Percentiles rank a stretch among this genome's conserved stretches.
Evolutionary conservation across 2,797 vertebrate genomes (phyloP).

Genomic region (Leptatherina wallacei): DNA sequence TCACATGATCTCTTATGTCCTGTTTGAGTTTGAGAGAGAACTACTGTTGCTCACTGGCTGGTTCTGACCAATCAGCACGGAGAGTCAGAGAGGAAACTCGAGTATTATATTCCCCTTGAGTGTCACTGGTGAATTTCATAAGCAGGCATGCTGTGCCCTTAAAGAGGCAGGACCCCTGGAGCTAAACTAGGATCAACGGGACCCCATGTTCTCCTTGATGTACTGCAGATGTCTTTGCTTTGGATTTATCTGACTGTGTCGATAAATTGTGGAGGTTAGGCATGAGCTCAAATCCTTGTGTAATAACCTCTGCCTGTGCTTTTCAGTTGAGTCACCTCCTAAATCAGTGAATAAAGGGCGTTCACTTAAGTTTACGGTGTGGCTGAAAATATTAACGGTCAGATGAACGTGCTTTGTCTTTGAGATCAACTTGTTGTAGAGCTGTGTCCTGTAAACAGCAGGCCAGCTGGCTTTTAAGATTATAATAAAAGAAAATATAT

Average conservation of each 20-base stretch:
- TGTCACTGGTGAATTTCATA: conserved; percentile 57
- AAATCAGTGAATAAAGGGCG: conserved; percentile 47
- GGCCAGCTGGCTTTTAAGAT: conserved; percentile 18
- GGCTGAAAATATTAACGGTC: conserved; percentile 47
- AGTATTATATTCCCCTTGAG: conserved; percentile 39
- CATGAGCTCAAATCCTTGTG: conserved; percentile 7
- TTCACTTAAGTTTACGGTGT: conserved; percentile 40
- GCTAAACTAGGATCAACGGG: conserved; percentile 27
- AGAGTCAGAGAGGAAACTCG: conserved; percentile 50
- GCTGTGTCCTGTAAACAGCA: conserved; percentile 24
- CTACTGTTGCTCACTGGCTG: conserved; percentile 49
- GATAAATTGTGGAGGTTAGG: conserved; percentile 20
- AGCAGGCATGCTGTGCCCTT: conserved; percentile 38
- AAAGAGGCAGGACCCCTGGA: conserved; percentile 53
- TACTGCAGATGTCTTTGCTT: conserved; percentile 40
- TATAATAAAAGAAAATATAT: conserved; percentile 26
- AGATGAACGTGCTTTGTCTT: conserved; percentile 37
- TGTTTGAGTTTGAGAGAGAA: conserved; percentile 61
- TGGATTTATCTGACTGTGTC: neutral
- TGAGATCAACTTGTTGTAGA: conserved; percentile 18
- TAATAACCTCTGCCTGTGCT: conserved; percentile 33
- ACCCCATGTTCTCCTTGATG: conserved; percentile 22
- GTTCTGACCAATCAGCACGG: conserved; percentile 60
- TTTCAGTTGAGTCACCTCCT: conserved; percentile 35
- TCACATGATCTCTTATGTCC: conserved; percentile 55